Percentiles rank a stretch among this genome's conserved stretches.
phyloP scores from a whole-genome alignment of 2,113 vertebrate species.

The Brachypteracias leptosomus region DNA sequence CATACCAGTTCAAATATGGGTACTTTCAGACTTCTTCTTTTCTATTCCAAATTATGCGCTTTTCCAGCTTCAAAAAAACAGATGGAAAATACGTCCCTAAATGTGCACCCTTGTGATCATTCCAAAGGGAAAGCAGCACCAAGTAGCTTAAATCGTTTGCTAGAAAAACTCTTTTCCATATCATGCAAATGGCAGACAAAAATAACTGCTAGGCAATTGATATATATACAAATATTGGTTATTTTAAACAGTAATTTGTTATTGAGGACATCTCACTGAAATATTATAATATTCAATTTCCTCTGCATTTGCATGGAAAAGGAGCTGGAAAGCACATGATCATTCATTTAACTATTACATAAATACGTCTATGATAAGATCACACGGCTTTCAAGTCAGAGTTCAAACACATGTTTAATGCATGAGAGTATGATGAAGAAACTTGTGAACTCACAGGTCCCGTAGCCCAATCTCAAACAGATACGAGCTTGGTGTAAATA shows the following conservation, averaged over 20 bases:
- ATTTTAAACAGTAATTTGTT: slow-evolving; percentile 70
- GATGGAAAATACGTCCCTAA: slow-evolving; percentile 53
- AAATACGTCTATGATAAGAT: slow-evolving; percentile 43
- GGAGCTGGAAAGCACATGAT: slow-evolving; percentile 13
- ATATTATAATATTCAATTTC: slow-evolving; percentile 70
- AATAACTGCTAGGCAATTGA: slow-evolving; percentile 71
- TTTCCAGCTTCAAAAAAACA: slow-evolving; percentile 68
- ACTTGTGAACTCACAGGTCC: slow-evolving; percentile 65
- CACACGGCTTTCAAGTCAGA: slow-evolving; percentile 42
- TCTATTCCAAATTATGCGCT: slow-evolving; percentile 55
- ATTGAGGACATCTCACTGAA: slow-evolving; percentile 65
- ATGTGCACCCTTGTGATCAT: slow-evolving; percentile 66
- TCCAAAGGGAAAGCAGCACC: slow-evolving; percentile 63
- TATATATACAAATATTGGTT: slow-evolving; percentile 71
- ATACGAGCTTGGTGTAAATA: slow-evolving; percentile 73
- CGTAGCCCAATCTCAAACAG: slow-evolving; percentile 67
- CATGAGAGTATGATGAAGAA: slow-evolving; percentile 69
- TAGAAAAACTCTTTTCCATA: slow-evolving; percentile 62
- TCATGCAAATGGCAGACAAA: slow-evolving; percentile 72
- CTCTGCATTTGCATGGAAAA: slow-evolving; percentile 64
- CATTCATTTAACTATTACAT: slow-evolving; percentile 69
- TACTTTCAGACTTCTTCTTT: slow-evolving; percentile 54
- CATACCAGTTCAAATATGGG: slow-evolving; percentile 23
- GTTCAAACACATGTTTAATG: slow-evolving; percentile 71
- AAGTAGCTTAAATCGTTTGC: slow-evolving; percentile 64